Conservation (phyloP, 2,113 vertebrate genomes). For the Megaceryle torquata region DNA sequence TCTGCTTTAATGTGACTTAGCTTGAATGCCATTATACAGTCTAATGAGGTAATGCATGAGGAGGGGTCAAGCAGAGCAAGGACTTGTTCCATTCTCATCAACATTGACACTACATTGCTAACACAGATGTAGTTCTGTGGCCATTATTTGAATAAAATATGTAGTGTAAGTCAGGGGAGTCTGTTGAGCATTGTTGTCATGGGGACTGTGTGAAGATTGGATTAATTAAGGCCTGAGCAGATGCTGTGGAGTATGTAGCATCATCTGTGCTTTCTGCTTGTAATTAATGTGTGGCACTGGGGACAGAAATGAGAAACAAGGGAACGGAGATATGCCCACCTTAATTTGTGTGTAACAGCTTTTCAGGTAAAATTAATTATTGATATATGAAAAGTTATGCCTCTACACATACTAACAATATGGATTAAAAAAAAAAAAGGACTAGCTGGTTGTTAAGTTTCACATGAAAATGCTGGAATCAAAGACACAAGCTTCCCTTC, state of each 20-base stretch:
- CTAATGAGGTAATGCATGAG: slow-evolving; percentile 3
- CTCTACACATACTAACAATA: background rate
- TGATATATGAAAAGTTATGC: background rate
- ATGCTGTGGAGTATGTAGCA: slow-evolving; percentile 64
- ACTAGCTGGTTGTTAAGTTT: background rate
- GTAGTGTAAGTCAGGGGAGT: slow-evolving; percentile 39
- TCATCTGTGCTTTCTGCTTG: slow-evolving; percentile 59
- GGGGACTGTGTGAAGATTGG: slow-evolving; percentile 36
- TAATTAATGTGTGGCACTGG: slow-evolving; percentile 28
- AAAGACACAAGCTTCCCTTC: background rate
- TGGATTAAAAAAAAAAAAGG: background rate
- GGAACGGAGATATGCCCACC: background rate
- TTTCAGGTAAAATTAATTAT: slow-evolving; percentile 9
- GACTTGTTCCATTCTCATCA: background rate
- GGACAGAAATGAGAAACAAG: background rate
- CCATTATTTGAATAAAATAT: slow-evolving; percentile 57
- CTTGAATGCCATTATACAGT: background rate
- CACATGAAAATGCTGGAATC: background rate
- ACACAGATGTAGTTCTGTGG: slow-evolving; percentile 13
- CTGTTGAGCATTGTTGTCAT: slow-evolving; percentile 69
- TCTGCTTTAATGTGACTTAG: background rate
- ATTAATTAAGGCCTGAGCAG: slow-evolving; percentile 75
- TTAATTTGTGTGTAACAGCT: background rate
- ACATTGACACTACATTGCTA: background rate
- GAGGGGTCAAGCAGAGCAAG: slow-evolving; percentile 13